Base-by-base conservation (phyloP, 2,113 vertebrate species). In the Coryphaenoides rupestris region DNA sequence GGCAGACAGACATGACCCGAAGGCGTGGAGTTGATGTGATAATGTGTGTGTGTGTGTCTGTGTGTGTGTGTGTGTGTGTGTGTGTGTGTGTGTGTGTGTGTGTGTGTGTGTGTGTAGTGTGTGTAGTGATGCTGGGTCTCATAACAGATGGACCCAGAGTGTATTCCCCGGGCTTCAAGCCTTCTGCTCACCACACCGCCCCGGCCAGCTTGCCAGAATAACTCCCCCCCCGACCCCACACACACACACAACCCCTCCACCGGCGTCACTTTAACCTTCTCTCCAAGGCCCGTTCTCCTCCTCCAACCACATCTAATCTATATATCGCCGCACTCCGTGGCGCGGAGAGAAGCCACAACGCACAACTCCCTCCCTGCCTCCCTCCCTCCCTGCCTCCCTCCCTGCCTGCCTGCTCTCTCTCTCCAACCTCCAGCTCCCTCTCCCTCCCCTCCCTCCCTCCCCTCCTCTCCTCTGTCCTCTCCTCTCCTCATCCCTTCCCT, bases 121-220 rank as follows among this genome's bases (percentile, higher is more conserved):
- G 75, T 83, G 76, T 69, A 74, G 77, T 60, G 77, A 87, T 69
- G 85, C 79, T 68, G 74, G 80, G 69, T 58, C 1, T 58, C 62
- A 66, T 81, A 87, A 82, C 87, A 90, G 89, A 90, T 90, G 88
- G 87, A 72, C 86, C n/a, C 83, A 76, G 83, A 86, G 86, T 79
- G 75, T 83, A 86, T 87, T 87, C 88, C 87, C 88, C 68, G 73
- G 83, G 81, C 74, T 76, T 81, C 74, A 46, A 54, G 78, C 86
- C 85, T 89, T 87, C 82, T 88, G 86, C 80, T 82, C 75, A 66
- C 75, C 79, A 69, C 72, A 72, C 65, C 65, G 63, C 72, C 56
- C 75, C 77, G n/a, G 82, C 84, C 86, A 87, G 77, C 68, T 12
- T 12, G 33, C 33, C 33, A 40, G 33, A 40, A 40, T 40, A 40